Evolutionary conservation across 2,888 invertebrate genomes (phyloP).

Genomic region (Diplolepis rosae): DNA sequence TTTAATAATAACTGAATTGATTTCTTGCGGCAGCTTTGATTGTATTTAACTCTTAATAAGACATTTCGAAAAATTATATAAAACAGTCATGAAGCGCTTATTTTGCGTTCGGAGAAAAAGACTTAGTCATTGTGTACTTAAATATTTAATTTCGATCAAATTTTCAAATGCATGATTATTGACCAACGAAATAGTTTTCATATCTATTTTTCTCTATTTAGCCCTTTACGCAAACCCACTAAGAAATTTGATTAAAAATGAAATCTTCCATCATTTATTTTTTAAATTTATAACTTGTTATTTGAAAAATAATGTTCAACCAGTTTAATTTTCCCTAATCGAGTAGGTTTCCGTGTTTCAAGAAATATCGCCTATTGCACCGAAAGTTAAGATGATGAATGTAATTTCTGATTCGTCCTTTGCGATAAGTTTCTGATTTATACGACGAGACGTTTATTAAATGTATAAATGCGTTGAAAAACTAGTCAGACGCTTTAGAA

Average conservation of each 20-base stretch:
- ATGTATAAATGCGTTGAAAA: conserved; percentile 49
- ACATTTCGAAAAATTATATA: neutral
- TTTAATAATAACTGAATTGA: neutral
- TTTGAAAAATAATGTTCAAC: neutral
- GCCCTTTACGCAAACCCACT: neutral
- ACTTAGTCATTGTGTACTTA: conserved; percentile 41
- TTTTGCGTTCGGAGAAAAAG: conserved; percentile 37
- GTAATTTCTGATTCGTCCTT: neutral
- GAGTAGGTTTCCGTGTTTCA: neutral
- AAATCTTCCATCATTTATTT: neutral
- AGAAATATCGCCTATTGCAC: neutral
- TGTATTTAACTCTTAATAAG: neutral
- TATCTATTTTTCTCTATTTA: neutral
- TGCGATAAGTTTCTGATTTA: neutral
- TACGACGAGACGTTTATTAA: conserved; percentile 40
- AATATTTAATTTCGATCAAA: conserved; percentile 1
- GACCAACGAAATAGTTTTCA: neutral
- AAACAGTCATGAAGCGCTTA: conserved; percentile 27
- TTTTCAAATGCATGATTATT: neutral
- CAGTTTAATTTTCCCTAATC: neutral
- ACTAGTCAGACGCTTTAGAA: conserved; percentile 68
- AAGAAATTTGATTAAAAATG: neutral
- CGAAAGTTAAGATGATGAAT: neutral
- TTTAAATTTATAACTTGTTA: neutral
- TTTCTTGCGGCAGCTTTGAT: neutral